Conservation (phyloP, 2,888 invertebrate species). For the Cryptocephalus primarius region DNA sequence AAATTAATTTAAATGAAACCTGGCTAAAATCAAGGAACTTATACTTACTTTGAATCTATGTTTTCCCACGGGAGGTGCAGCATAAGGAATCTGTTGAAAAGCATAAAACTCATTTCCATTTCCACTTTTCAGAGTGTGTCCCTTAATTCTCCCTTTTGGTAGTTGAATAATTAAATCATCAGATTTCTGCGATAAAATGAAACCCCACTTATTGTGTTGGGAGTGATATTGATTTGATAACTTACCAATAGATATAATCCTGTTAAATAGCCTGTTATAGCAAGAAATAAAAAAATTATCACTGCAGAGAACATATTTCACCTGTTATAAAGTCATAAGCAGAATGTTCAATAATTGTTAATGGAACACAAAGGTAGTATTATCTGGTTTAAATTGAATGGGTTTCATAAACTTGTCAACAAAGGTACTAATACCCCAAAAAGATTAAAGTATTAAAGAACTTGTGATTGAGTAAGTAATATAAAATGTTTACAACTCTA, state of each 20-base stretch:
- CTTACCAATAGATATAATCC: too few species aligned
- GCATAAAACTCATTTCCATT: background rate
- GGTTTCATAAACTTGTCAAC: too few species aligned
- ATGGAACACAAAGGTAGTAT: too few species aligned
- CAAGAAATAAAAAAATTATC: too few species aligned
- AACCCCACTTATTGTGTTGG: too few species aligned
- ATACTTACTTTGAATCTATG: background rate
- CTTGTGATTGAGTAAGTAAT: background rate
- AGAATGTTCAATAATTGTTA: too few species aligned
- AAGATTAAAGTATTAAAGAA: background rate
- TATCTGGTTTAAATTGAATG: too few species aligned
- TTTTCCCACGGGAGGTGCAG: slow-evolving; percentile 1
- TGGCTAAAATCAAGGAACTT: background rate
- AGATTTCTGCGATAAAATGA: background rate
- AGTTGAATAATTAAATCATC: background rate
- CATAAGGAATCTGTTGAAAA: slow-evolving; percentile 1
- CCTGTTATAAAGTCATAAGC: too few species aligned
- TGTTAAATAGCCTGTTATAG: too few species aligned
- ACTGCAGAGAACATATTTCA: too few species aligned
- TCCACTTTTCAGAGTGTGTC: background rate
- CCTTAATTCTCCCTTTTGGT: background rate
- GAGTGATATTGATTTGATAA: too few species aligned
- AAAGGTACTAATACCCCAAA: too few species aligned
- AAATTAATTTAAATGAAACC: background rate
- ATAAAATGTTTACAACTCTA: background rate